Percentiles rank a stretch among this genome's conserved stretches.
Conservation (phyloP, 2,113 vertebrate genomes). For the Engraulis encrasicolus region DNA sequence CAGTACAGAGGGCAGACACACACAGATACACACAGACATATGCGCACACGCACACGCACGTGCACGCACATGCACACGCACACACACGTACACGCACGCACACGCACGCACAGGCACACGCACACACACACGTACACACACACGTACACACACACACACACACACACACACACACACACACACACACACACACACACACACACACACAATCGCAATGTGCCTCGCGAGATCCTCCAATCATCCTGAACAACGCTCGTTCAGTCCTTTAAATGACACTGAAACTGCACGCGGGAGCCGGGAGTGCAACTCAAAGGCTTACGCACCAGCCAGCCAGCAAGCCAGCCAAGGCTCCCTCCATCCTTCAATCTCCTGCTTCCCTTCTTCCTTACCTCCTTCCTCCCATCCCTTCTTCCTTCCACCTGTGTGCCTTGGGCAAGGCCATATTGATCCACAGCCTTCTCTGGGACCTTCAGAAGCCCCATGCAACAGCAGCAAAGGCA, state of each 20-base stretch:
- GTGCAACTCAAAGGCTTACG: too few relatives aligned
- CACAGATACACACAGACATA: background rate
- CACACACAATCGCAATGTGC: background rate
- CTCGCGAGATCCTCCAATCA: slow-evolving; percentile 5
- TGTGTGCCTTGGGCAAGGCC: slow-evolving; percentile 49
- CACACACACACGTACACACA: slow-evolving; percentile 39
- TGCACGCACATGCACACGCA: background rate
- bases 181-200: slow-evolving; percentile 49
- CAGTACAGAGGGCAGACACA: too few relatives aligned
- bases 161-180: slow-evolving; percentile 22
- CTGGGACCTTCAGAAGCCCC: slow-evolving; percentile 54
- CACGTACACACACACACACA: slow-evolving; percentile 35
- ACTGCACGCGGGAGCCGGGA: background rate
- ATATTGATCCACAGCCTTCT: slow-evolving; percentile 60
- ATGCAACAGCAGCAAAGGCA: too few relatives aligned
- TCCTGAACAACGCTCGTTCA: background rate
- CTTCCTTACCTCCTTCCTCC: too few relatives aligned
- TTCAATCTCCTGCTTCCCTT: too few relatives aligned
- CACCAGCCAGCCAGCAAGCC: too few relatives aligned
- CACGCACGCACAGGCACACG: background rate
- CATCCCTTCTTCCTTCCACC: too few relatives aligned
- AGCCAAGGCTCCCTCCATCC: background rate
- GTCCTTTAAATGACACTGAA: slow-evolving; percentile 9
- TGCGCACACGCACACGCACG: background rate
- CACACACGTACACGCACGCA: background rate